These are phyloP conservation scores for Calephelis nemesis DNA, from an alignment of 1,140 invertebrate genomes.

Conservation along the genomic window DNA sequence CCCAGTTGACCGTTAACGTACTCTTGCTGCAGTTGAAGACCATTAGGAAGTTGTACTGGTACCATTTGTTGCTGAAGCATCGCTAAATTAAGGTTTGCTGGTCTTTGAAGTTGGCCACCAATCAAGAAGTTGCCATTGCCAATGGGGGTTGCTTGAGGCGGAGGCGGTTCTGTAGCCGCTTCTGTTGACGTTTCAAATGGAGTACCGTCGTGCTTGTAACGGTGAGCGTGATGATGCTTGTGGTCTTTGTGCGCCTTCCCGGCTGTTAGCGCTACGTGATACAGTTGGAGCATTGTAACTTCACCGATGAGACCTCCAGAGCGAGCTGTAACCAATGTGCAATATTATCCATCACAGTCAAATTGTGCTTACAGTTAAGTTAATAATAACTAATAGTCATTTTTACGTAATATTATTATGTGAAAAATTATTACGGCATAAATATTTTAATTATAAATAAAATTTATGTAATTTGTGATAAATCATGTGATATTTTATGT, in stretches of 20 bases:
- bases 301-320: constrained; percentile 85
- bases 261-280: constrained; percentile 87
- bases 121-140: constrained; percentile 82
- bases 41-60: constrained; percentile 68
- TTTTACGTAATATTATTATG: too few relatives aligned
- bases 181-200: constrained; percentile 79
- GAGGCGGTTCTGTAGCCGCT: constrained; percentile 79
- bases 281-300: constrained; percentile 88
- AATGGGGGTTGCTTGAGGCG: constrained; percentile 69
- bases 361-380: too few relatives aligned
- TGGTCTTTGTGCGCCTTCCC: constrained; percentile 91
- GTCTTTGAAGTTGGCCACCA: constrained; percentile 85
- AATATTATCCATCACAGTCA: background rate
- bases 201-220: constrained; percentile 86
- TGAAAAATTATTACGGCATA: too few relatives aligned
- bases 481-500: too few relatives aligned
- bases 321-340: constrained; percentile 67
- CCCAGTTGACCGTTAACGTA: constrained; percentile 82
- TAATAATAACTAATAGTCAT: too few relatives aligned
- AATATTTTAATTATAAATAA: too few relatives aligned
- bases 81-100: constrained; percentile 80
- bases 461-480: too few relatives aligned
- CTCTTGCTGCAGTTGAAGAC: constrained; percentile 77
- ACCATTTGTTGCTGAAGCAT: constrained; percentile 77
- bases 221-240: constrained; percentile 90